Evolutionary conservation across 1,140 invertebrate genomes (phyloP).

Genomic region (Kradibia gibbosae): DNA sequence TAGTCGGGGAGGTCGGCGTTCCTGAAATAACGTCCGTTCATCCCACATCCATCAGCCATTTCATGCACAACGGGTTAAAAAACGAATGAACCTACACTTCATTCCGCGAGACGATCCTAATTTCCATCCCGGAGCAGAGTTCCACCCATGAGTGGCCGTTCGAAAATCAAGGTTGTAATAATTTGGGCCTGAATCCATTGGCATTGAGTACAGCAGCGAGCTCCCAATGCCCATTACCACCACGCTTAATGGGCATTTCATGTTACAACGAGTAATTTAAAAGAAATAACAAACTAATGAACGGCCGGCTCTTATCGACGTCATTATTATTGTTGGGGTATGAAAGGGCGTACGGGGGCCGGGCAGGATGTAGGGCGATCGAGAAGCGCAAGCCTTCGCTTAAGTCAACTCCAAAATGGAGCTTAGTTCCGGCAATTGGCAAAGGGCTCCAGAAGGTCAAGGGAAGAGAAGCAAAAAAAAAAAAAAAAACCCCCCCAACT

Average conservation of each 20-base stretch:
- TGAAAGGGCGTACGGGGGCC: too few relatives aligned
- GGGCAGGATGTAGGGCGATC: not conserved
- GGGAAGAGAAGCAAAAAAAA: too few relatives aligned
- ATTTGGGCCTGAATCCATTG: too few relatives aligned
- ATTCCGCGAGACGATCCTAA: not conserved
- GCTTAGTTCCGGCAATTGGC: not conserved
- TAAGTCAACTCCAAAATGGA: not conserved
- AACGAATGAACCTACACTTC: conserved; percentile 9
- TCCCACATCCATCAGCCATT: conserved; percentile 13
- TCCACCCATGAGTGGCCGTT: not conserved
- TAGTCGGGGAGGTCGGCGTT: not conserved
- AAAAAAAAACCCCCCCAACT: too few relatives aligned
- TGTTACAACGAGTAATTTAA: too few relatives aligned
- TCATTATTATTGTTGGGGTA: too few relatives aligned
- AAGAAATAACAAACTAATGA: too few relatives aligned
- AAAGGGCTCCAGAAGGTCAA: not conserved
- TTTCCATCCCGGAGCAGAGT: not conserved
- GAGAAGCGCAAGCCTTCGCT: not conserved
- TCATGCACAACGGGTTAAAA: not conserved
- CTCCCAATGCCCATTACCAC: too few relatives aligned
- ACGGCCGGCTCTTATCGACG: too few relatives aligned
- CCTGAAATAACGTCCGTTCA: conserved; percentile 31
- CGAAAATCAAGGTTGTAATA: too few relatives aligned
- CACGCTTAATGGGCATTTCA: too few relatives aligned
- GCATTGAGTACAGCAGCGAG: too few relatives aligned